These are phyloP conservation scores for Anorthoa munda DNA, from an alignment of 2,888 invertebrate species.

Conservation along the genomic window DNA sequence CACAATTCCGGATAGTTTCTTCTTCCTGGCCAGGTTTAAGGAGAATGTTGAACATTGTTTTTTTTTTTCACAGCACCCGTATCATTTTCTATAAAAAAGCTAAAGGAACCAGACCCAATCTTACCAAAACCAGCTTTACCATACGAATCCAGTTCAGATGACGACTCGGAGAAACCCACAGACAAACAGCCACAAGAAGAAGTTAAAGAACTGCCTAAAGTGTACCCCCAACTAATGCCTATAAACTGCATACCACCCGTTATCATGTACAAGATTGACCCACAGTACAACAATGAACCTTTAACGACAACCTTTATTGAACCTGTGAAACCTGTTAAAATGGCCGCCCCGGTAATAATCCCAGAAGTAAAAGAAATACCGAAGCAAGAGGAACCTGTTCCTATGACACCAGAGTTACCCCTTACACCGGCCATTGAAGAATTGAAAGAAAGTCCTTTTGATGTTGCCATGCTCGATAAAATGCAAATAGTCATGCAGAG, in stretches of 20 bases:
- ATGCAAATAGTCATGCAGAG: constrained; percentile 45
- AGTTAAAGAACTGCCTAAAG: constrained; percentile 65
- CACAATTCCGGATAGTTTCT: no score
- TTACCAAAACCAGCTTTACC: constrained; percentile 94
- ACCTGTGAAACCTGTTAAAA: constrained; percentile 49
- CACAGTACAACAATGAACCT: constrained; percentile 72
- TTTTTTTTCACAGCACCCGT: constrained; percentile 92
- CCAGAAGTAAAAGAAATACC: constrained; percentile 66
- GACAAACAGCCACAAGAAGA: constrained; percentile 68
- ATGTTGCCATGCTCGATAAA: constrained; percentile 47
- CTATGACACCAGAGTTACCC: constrained; percentile 41
- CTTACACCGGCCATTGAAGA: constrained; percentile 50
- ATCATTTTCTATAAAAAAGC: constrained; percentile 96
- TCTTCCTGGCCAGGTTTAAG: no score
- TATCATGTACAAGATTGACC: constrained; percentile 84
- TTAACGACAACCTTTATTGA: constrained; percentile 71
- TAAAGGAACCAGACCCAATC: constrained; percentile 93
- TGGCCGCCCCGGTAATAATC: constrained; percentile 48
- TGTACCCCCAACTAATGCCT: constrained; percentile 62
- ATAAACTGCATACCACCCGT: constrained; percentile 76
- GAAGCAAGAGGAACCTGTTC: constrained; percentile 52
- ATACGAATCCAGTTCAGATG: constrained; percentile 94
- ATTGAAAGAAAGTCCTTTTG: constrained; percentile 46
- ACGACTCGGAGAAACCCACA: constrained; percentile 83
- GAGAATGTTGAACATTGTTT: no score